phyloP scores from a whole-genome alignment of 2,797 vertebrate genomes.

The Tiaroga cobitis region DNA sequence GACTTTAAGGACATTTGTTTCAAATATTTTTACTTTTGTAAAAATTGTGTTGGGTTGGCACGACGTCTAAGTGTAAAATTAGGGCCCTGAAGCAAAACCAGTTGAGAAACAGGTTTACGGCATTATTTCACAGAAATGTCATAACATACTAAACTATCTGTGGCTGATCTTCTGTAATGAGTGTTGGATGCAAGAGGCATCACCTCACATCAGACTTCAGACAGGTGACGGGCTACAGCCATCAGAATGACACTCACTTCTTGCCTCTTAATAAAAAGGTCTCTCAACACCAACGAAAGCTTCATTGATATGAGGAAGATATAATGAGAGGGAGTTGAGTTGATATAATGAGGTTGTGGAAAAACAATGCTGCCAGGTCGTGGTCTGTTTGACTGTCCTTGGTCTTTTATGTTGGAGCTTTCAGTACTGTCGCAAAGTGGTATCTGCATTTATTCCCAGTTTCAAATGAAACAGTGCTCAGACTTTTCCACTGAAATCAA shows the following conservation, averaged over 20 bases:
- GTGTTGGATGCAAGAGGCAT: neutral
- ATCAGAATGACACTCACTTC: constrained; percentile 25
- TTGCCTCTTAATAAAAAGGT: constrained; percentile 65
- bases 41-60: neutral
- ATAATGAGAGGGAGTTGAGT: constrained; percentile 63
- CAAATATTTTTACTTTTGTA: neutral
- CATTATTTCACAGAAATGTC: neutral
- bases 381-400: constrained; percentile 52
- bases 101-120: neutral
- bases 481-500: neutral
- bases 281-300: constrained; percentile 57
- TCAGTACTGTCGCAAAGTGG: constrained; percentile 62
- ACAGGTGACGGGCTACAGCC: neutral
- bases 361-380: constrained; percentile 58
- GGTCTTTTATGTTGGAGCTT: constrained; percentile 56
- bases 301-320: constrained; percentile 10
- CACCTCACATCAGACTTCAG: neutral
- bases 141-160: neutral
- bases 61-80: neutral
- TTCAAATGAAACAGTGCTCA: neutral
- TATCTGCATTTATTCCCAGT: neutral
- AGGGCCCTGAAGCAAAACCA: neutral
- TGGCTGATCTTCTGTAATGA: neutral
- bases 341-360: constrained; percentile 39
- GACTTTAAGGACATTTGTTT: neutral